A percentile compares a stretch with the other conserved stretches of the same genome.
Conservation (phyloP, 2,888 invertebrate species). For the Ophion slaviceki region DNA sequence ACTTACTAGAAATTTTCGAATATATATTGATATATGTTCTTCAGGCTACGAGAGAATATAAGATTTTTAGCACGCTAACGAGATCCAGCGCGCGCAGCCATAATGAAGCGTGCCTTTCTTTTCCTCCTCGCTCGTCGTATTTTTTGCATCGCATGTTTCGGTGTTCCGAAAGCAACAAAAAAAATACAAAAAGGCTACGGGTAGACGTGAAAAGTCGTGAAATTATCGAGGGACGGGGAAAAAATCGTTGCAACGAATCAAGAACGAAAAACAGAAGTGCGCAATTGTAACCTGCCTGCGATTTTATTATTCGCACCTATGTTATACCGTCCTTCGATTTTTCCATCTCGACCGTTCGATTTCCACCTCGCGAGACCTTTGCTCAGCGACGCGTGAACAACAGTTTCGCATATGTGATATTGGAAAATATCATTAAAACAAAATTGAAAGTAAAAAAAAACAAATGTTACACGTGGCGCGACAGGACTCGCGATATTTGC, state of each 20-base stretch:
- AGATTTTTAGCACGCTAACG: not conserved
- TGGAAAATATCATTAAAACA: conserved; percentile 17
- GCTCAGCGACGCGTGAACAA: conserved; percentile 52
- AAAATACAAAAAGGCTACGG: not conserved
- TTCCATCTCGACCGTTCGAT: conserved; percentile 37
- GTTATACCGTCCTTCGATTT: conserved; percentile 45
- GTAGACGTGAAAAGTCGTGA: not conserved
- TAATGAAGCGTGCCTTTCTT: not conserved
- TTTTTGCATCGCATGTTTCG: not conserved
- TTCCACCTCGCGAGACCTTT: conserved; percentile 13
- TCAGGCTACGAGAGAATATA: too few relatives aligned
- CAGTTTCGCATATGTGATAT: conserved; percentile 17
- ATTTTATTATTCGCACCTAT: not conserved
- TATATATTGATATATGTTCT: too few relatives aligned
- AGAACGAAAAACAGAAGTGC: not conserved
- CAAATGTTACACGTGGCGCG: conserved; percentile 1
- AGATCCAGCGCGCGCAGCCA: not conserved
- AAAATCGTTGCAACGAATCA: not conserved
- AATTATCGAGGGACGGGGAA: not conserved
- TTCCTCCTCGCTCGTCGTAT: not conserved
- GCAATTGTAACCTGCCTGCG: not conserved
- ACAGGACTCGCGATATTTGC: conserved; percentile 22
- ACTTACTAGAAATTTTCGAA: too few relatives aligned
- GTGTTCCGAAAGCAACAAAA: not conserved
- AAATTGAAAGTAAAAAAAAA: conserved; percentile 4